Evolutionary conservation across 2,797 vertebrate species (phyloP).

Genomic region (Typhlichthys subterraneus): DNA sequence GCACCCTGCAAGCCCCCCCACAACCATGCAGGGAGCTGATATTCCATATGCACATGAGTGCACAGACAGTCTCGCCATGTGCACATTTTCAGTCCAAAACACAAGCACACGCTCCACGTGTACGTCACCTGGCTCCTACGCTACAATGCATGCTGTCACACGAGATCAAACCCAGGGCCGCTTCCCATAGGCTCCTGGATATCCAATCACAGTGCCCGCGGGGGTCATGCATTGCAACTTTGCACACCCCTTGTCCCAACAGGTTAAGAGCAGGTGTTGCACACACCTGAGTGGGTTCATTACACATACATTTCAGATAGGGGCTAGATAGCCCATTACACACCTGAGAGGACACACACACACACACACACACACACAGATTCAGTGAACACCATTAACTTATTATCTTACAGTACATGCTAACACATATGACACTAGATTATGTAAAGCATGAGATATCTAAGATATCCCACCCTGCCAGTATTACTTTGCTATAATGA

Average conservation of each 20-base stretch:
- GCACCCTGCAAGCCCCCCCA: conserved; percentile 15
- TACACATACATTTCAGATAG: conserved; percentile 37
- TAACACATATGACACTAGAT: background rate
- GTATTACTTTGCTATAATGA: no score
- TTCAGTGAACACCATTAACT: conserved; percentile 34
- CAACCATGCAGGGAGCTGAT: conserved; percentile 24
- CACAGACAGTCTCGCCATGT: background rate
- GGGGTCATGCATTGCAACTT: conserved; percentile 39
- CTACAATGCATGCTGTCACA: no score
- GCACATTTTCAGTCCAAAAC: no score
- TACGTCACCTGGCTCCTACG: no score
- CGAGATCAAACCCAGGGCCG: conserved; percentile 37
- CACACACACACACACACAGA: conserved; percentile 7
- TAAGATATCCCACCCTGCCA: background rate
- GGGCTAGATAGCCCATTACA: background rate
- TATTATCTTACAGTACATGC: conserved; percentile 14
- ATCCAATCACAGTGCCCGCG: conserved; percentile 29
- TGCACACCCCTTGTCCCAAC: conserved; percentile 46
- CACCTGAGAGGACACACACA: conserved; percentile 34
- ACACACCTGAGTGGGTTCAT: conserved; percentile 61
- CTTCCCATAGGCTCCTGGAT: conserved; percentile 8
- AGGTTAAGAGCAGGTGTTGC: conserved; percentile 62
- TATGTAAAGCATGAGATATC: conserved; percentile 11
- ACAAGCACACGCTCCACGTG: no score
- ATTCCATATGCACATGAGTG: conserved; percentile 36